Evolutionary conservation across 2,888 invertebrate species (phyloP).

Genomic region (Patella pellucida): DNA sequence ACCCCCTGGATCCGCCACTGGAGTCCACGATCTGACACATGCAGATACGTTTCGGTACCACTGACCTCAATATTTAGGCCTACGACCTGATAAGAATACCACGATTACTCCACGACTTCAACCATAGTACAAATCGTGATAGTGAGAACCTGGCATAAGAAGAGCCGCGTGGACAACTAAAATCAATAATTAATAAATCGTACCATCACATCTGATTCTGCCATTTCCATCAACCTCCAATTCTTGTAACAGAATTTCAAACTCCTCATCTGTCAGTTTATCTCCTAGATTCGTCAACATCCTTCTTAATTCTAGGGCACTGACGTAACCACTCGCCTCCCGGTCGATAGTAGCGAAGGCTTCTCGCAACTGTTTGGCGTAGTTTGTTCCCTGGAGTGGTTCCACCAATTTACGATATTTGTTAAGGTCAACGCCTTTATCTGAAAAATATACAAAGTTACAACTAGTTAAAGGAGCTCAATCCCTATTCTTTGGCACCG

Average conservation of each 20-base stretch:
- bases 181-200: not conserved
- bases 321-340: slow-evolving; percentile 98
- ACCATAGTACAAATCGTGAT: too few species aligned
- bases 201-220: slow-evolving; percentile 94
- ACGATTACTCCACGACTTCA: too few species aligned
- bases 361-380: slow-evolving; percentile 98
- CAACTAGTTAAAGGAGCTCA: not conserved
- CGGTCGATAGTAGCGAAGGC: slow-evolving; percentile 99
- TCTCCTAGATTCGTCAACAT: slow-evolving; percentile 41
- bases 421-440: slow-evolving; percentile 99
- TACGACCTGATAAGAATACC: too few species aligned
- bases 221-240: slow-evolving; percentile 97
- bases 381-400: slow-evolving; percentile 99
- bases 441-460: slow-evolving; percentile 73
- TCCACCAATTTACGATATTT: slow-evolving; percentile 99
- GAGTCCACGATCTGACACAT: too few species aligned
- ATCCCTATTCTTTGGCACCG: not conserved
- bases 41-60: too few species aligned
- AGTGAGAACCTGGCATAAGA: too few species aligned
- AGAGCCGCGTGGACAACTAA: too few species aligned
- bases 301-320: slow-evolving; percentile 89
- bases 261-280: slow-evolving; percentile 36
- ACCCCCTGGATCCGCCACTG: too few species aligned
- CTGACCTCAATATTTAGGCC: too few species aligned
- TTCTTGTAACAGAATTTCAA: slow-evolving; percentile 35